Evolutionary conservation across 2,888 invertebrate genomes (phyloP), one percentile per base, ranked within the genome.

Genomic region (Catocala fraxini): DNA sequence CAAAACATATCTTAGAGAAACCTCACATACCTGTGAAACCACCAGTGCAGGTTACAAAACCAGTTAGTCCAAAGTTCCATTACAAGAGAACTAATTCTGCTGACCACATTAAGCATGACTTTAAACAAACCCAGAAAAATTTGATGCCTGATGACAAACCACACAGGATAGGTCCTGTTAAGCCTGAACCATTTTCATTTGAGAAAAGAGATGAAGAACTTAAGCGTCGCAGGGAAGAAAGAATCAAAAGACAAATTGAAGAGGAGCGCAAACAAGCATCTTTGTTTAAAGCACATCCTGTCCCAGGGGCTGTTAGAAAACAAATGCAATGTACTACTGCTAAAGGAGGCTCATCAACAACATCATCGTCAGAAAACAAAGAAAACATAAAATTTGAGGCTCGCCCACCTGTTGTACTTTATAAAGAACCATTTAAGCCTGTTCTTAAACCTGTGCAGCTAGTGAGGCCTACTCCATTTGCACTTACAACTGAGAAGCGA

Each of bases 281-380:
- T 0, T 95, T 95, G 70, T 97, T 97, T 78, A 96, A 96, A 85
- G 97, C 97, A 0, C 95, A 96, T 54, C 97, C 97, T 0, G 82
- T 96, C 11, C 97, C 97, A 0, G 83, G 82, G n/a, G 87, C 73
- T 73, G 91, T 87, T 75, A 95, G 77, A 79, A 95, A 86, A 84
- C 90, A 61, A 59, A 95, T 82, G 88, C 89, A 73, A 68, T 89
- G 43, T 88, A 77, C 59, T 56, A 73, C 79, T 2, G 60, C 81
- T 0, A 90, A 89, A 62, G 81, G 82, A 0, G 70, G 80, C 57
- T 73, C 85, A 0, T 92, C 93, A 5, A 82, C 85, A 15, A 70
- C 87, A 39, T 39, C 35, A 46, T 92, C 91, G 7, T 90, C 89
- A 0, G 92, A 92, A 51, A 91, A 93, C 58, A 94, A 94, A 81